Conservation (phyloP, 1,140 invertebrate genomes). For the Bombus terrestris region DNA sequence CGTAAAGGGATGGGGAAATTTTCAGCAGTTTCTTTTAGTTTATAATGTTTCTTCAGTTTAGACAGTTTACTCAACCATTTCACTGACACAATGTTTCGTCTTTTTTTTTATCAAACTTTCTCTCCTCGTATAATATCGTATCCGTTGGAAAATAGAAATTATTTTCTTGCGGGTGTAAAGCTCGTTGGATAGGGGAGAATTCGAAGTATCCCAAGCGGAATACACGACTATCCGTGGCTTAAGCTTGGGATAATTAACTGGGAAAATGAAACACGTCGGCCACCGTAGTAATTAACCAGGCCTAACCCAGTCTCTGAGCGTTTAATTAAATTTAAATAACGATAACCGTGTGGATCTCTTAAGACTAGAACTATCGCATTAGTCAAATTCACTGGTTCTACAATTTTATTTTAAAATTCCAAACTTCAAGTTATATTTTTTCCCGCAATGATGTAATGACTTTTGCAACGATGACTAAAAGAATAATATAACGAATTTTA, state of each 20-base stretch:
- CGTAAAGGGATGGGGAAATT: neutral
- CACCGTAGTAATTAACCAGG: neutral
- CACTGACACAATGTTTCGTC: neutral
- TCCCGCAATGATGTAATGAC: too few species aligned
- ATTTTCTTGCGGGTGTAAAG: neutral
- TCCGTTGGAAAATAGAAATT: neutral
- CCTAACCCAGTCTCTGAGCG: neutral
- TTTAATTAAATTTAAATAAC: slow-evolving; percentile 21
- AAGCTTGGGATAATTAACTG: slow-evolving; percentile 55
- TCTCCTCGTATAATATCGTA: too few species aligned
- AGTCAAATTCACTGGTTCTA: too few species aligned
- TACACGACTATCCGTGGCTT: neutral
- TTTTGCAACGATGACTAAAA: too few species aligned
- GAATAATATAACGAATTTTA: too few species aligned
- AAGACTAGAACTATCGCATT: too few species aligned
- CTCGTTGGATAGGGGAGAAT: neutral
- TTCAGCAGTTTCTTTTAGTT: neutral
- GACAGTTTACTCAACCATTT: neutral
- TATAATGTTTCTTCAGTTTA: too few species aligned
- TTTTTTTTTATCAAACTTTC: neutral
- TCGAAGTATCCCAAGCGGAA: slow-evolving; percentile 8
- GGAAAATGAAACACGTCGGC: neutral
- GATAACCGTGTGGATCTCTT: neutral
- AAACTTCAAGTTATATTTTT: too few species aligned
- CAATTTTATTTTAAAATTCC: too few species aligned